A percentile compares a stretch with the other conserved stretches of the same genome.
phyloP scores from a whole-genome alignment of 1,140 invertebrate genomes.

The Daktulosphaira vitifoliae region DNA sequence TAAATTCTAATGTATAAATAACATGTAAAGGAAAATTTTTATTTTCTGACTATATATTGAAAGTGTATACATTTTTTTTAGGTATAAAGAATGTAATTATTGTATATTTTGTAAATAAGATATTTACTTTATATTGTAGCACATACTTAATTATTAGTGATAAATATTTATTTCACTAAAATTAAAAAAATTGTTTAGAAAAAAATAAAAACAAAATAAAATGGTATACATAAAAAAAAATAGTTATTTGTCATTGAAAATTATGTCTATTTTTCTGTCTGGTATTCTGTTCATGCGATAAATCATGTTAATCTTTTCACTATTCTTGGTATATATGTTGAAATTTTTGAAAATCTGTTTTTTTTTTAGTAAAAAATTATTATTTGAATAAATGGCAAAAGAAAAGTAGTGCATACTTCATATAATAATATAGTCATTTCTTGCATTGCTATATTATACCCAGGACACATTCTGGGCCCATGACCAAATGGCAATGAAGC shows the following conservation, averaged over 20 bases:
- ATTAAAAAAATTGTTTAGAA: constrained; percentile 30
- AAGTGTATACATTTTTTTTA: not conserved
- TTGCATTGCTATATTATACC: constrained; percentile 45
- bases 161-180: constrained; percentile 31
- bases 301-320: constrained; percentile 37
- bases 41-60: constrained; percentile 24
- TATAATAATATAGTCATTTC: constrained; percentile 47
- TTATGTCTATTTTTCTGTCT: constrained; percentile 36
- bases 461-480: constrained; percentile 48
- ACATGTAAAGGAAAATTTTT: not conserved
- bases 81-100: constrained; percentile 24
- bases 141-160: constrained; percentile 26
- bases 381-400: too few species aligned
- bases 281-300: constrained; percentile 40
- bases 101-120: constrained; percentile 26
- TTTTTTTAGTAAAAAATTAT: too few species aligned
- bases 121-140: constrained; percentile 26
- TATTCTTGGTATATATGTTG: constrained; percentile 27
- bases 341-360: constrained; percentile 37
- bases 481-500: constrained; percentile 57
- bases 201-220: constrained; percentile 7
- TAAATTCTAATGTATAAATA: too few species aligned
- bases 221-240: constrained; percentile 9
- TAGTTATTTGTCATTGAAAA: constrained; percentile 33
- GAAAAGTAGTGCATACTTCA: too few species aligned